phyloP scores from a whole-genome alignment of 2,113 vertebrate species.

The Proterorhinus semilunaris region DNA sequence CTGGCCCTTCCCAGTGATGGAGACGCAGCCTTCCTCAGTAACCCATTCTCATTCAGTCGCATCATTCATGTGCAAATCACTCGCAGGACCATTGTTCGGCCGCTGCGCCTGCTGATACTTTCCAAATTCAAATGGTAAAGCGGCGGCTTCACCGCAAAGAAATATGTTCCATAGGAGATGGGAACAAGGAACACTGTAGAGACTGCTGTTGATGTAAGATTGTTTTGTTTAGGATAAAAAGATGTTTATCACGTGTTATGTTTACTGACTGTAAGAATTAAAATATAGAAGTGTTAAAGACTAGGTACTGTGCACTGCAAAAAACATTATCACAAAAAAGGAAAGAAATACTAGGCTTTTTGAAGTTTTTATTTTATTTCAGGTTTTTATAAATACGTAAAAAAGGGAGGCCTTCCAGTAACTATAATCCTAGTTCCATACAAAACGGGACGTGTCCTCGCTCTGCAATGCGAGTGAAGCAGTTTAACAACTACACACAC shows the following conservation, averaged over 20 bases:
- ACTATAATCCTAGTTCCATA: no score
- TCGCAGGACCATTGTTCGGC: constrained; percentile 64
- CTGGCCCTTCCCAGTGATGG: constrained; percentile 50
- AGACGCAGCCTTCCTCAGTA: constrained; percentile 72
- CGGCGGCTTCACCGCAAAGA: constrained; percentile 51
- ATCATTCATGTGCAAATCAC: constrained; percentile 80
- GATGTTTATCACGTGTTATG: not conserved
- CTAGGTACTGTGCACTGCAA: no score
- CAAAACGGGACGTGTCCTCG: no score
- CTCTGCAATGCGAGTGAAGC: no score
- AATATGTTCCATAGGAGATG: constrained; percentile 56
- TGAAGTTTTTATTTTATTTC: no score
- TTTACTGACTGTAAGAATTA: no score
- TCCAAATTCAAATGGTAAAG: constrained; percentile 71
- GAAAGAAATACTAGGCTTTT: no score
- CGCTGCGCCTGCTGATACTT: constrained; percentile 68
- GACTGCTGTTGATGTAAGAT: constrained; percentile 6
- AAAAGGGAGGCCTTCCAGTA: no score
- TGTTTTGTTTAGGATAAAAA: not conserved
- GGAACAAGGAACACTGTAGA: constrained; percentile 30
- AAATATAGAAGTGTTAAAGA: no score
- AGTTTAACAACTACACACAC: no score
- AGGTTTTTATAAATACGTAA: no score
- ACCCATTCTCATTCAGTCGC: constrained; percentile 74
- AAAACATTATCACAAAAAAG: no score